Conservation (phyloP, 2,113 vertebrate species). For the Phocoena sinus region DNA sequence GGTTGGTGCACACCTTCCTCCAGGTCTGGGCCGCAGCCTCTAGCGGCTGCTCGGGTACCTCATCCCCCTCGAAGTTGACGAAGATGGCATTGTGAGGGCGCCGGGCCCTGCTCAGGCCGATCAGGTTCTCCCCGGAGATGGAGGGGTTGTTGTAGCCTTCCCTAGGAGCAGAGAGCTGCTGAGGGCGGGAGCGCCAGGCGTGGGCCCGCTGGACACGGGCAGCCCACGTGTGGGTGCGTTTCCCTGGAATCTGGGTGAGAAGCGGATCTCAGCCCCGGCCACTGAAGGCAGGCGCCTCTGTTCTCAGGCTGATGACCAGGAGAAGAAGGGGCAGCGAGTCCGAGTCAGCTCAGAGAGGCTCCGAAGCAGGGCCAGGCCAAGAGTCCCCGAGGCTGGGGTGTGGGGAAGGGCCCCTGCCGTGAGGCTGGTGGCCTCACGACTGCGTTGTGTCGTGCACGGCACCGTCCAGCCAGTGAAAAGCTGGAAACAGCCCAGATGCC, state of each 20-base stretch:
- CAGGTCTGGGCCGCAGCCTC: conserved; percentile 90
- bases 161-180: conserved; percentile 53
- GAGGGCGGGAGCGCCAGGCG: accelerated
- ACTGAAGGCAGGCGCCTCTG: no score
- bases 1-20: conserved; percentile 84
- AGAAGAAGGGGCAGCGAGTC: accelerated
- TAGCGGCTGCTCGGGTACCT: conserved; percentile 83
- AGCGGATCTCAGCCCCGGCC: neutral
- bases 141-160: conserved; percentile 82
- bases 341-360: neutral
- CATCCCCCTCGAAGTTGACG: conserved; percentile 87
- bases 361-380: neutral
- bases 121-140: conserved; percentile 86
- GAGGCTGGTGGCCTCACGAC: neutral
- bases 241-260: neutral
- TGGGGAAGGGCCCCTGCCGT: neutral
- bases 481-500: neutral
- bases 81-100: conserved; percentile 96
- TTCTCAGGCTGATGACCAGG: neutral
- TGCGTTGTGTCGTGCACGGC: accelerated
- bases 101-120: conserved; percentile 89
- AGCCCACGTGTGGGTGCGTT: neutral
- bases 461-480: neutral
- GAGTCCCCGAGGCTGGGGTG: neutral
- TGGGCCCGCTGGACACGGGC: accelerated